These are phyloP conservation scores for Myiotriccus ornatus DNA, from an alignment of 2,797 vertebrate species.

Conservation along the genomic window DNA sequence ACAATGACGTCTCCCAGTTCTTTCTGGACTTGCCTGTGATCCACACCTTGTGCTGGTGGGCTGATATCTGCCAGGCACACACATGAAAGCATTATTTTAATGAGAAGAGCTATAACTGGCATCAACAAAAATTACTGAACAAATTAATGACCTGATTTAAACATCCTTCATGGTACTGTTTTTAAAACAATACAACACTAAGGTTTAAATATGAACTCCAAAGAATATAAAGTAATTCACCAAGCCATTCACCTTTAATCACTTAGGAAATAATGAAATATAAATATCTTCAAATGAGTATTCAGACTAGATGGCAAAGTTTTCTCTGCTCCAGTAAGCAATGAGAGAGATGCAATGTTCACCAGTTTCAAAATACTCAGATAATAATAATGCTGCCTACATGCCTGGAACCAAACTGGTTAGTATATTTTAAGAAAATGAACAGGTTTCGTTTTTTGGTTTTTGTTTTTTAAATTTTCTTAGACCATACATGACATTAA, in stretches of 20 bases:
- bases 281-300: background rate
- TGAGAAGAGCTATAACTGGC: background rate
- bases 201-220: background rate
- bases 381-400: background rate
- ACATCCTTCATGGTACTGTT: background rate
- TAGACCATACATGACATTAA: background rate
- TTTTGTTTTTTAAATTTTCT: background rate
- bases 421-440: conserved; percentile 12
- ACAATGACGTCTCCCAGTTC: conserved; percentile 95
- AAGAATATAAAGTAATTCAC: background rate
- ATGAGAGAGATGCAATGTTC: background rate
- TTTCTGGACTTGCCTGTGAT: conserved; percentile 97
- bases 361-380: background rate
- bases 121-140: background rate
- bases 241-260: background rate
- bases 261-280: background rate
- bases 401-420: background rate
- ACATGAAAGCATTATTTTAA: background rate
- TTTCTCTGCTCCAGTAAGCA: background rate
- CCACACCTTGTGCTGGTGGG: conserved; percentile 95
- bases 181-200: background rate
- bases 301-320: background rate
- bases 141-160: background rate
- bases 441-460: background rate
- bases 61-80: conserved; percentile 86